Base-by-base conservation (phyloP, 2,888 invertebrate genomes). In the Mayetiola destructor region DNA sequence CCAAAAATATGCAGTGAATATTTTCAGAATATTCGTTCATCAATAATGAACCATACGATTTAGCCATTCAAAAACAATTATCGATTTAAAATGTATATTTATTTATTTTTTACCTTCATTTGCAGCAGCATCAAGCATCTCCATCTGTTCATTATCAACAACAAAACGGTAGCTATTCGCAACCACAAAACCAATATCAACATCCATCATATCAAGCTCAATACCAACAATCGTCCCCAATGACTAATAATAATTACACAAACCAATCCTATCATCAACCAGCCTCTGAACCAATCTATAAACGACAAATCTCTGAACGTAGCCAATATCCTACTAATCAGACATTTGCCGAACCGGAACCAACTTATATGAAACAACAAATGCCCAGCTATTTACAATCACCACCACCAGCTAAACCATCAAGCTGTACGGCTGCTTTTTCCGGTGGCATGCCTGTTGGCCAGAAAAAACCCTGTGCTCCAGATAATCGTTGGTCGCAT, bases 121-220 rank as follows among this genome's bases (percentile, higher is more conserved):
- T 27, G n/a, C 48, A 48, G 48, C 48, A 48, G 6, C 48, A 27
- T 8, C 48, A 48, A 27, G 27, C 48, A 48, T 48, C 48, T 5
- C 48, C 48, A 5, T 27, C 23, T 48, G 27, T 27, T 27, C 48
- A 48, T 48, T 48, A 32, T 12, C n/a, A n/a, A n/a, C n/a, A n/a
- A n/a, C 75, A 60, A 72, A 75, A 56, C 69, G 68, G 18, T 64
- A 66, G 20, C 32, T 32, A 20, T 30, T n/a, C n/a, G n/a, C n/a
- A n/a, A n/a, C n/a, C n/a, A n/a, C 75, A 60, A 72, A 75, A 56
- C 69, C 68, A 16, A 64, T 66, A 20, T 29, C 18, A 20, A 29
- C 30, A 53, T 32, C 55, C 69, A 71, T 52, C 48, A 23, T 14
- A 14, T 21, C 23, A 21, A 18, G 16, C 39, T 40, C 65, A 59